Evolutionary conservation across 2,113 vertebrate genomes (phyloP).

Genomic region (Procavia capensis): DNA sequence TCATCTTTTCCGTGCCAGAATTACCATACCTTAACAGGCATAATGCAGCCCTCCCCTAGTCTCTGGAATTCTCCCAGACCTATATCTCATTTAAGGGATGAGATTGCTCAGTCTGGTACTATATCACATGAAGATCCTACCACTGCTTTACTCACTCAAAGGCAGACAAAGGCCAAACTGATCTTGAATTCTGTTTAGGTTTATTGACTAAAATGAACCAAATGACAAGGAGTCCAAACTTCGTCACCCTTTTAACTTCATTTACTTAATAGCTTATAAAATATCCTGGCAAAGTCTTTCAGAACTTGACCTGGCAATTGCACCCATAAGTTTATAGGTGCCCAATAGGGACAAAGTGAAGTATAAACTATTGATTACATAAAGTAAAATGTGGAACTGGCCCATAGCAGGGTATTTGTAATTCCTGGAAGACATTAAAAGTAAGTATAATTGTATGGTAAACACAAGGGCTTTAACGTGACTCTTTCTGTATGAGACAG

Average conservation of each 20-base stretch:
- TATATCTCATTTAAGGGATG: background rate
- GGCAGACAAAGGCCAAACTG: background rate
- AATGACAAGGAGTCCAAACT: background rate
- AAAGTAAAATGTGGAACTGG: constrained; percentile 62
- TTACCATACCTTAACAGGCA: background rate
- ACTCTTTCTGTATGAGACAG: constrained; percentile 71
- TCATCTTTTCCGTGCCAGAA: background rate
- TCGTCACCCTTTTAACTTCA: background rate
- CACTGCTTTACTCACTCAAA: background rate
- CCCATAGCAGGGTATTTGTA: constrained; percentile 72
- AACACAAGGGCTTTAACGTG: constrained; percentile 77
- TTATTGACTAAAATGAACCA: background rate
- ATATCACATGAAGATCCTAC: background rate
- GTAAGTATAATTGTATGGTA: constrained; percentile 78
- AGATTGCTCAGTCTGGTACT: too few relatives aligned
- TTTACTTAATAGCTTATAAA: background rate
- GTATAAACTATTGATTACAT: background rate
- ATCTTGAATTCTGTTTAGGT: background rate
- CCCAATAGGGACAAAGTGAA: background rate
- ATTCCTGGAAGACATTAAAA: constrained; percentile 69
- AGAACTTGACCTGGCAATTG: background rate
- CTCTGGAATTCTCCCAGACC: background rate
- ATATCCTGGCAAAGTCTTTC: constrained; percentile 7
- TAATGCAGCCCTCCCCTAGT: rapidly evolving
- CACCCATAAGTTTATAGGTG: background rate